phyloP scores from a whole-genome alignment of 2,888 invertebrate genomes.

The Epinotia bilunana region DNA sequence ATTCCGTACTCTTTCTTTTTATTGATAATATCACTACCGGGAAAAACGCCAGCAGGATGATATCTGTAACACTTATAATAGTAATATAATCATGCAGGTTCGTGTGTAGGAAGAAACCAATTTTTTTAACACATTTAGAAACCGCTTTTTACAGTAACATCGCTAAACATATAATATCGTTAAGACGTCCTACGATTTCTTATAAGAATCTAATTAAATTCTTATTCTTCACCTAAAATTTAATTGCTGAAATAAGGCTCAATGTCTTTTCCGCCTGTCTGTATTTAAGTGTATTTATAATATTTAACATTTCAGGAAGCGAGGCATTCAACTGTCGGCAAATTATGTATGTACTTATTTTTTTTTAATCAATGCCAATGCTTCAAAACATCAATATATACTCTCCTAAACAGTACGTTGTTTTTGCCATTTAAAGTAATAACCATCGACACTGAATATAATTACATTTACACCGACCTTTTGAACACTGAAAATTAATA shows the following conservation, averaged over 20 bases:
- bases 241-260: neutral
- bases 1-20: no score
- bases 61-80: no score
- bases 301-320: neutral
- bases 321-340: neutral
- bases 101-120: no score
- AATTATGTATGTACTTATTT: neutral
- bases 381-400: neutral
- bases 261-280: neutral
- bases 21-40: no score
- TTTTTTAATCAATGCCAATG: neutral
- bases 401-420: neutral
- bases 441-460: no score
- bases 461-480: no score
- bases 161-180: neutral
- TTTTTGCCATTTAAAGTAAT: no score
- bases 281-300: neutral
- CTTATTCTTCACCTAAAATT: neutral
- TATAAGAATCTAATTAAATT: conserved; percentile 18
- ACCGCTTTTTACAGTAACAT: neutral
- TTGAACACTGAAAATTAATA: no score
- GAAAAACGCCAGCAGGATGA: no score
- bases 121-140: neutral
- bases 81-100: no score
- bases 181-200: neutral